Evolutionary conservation across 2,113 vertebrate species (phyloP).

Genomic region (Onychorhynchus coronatus): DNA sequence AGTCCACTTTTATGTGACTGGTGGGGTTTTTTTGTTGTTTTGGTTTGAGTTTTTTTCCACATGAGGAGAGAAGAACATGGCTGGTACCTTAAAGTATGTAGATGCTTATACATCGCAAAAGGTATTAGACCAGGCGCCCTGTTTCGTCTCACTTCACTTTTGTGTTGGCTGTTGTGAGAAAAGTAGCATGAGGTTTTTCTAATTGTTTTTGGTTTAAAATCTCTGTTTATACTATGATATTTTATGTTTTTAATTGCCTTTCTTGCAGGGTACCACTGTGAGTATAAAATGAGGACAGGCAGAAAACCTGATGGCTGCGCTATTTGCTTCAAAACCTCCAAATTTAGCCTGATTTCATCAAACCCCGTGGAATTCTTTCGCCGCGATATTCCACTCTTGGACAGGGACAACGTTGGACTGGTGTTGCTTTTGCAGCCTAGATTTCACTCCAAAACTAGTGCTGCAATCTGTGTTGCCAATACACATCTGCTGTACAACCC

Average conservation of each 20-base stretch:
- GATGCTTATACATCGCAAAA: neutral
- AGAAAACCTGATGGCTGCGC: conserved; percentile 92
- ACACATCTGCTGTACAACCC: conserved; percentile 97
- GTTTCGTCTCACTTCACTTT: neutral
- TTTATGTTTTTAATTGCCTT: neutral
- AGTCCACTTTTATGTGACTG: neutral
- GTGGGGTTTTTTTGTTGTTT: neutral
- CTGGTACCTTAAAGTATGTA: neutral
- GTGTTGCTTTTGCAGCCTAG: conserved; percentile 84
- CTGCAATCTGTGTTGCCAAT: conserved; percentile 86
- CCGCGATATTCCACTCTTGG: conserved; percentile 81
- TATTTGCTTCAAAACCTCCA: conserved; percentile 85
- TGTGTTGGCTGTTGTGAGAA: neutral
- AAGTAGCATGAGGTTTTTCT: neutral
- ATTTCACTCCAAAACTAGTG: neutral
- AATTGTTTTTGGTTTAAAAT: neutral
- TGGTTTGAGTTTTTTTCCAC: neutral
- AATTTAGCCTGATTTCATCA: conserved; percentile 84
- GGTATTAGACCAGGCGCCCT: neutral
- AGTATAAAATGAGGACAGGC: conserved; percentile 93
- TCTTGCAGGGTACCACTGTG: conserved; percentile 89
- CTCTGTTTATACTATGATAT: neutral
- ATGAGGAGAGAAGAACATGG: neutral
- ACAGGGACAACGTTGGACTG: conserved; percentile 94
- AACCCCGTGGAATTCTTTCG: conserved; percentile 90